Conservation (phyloP, 2,888 invertebrate species). For the Dolichopus griseipennis region DNA sequence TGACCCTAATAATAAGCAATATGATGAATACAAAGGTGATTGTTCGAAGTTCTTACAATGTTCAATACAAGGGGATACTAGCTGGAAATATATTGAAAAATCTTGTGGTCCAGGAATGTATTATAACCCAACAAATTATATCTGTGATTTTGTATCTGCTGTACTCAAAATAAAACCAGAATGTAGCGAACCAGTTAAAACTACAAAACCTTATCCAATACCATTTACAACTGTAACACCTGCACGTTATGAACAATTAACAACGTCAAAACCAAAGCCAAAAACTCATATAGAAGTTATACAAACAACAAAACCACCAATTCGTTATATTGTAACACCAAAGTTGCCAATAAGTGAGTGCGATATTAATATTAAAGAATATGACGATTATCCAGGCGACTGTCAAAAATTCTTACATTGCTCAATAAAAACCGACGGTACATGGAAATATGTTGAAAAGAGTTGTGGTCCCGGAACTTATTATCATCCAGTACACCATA, state of each 20-base stretch:
- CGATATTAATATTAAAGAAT: constrained; percentile 46
- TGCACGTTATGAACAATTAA: too few species aligned
- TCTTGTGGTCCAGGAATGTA: constrained; percentile 54
- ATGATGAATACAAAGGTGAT: constrained; percentile 54
- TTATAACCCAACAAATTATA: constrained; percentile 56
- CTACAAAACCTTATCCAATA: background rate
- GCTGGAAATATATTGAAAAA: constrained; percentile 51
- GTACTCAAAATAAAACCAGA: constrained; percentile 53
- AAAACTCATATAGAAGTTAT: too few species aligned
- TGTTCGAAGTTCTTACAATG: constrained; percentile 66
- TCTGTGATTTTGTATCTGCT: constrained; percentile 55
- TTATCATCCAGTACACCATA: constrained; percentile 56
- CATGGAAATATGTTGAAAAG: constrained; percentile 51
- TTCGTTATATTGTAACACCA: too few species aligned
- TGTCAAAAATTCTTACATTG: constrained; percentile 66
- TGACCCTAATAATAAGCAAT: constrained; percentile 46
- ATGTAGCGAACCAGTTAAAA: constrained; percentile 42
- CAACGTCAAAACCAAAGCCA: too few species aligned
- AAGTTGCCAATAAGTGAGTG: constrained; percentile 20
- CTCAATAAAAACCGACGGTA: constrained; percentile 42
- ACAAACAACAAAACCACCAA: too few species aligned
- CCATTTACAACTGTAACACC: too few species aligned
- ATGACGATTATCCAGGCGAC: constrained; percentile 54
- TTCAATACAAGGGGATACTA: constrained; percentile 42
- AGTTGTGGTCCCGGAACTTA: constrained; percentile 54